These are phyloP conservation scores for Chaetodon trifascialis DNA, from an alignment of 2,113 vertebrate genomes.

Conservation along the genomic window DNA sequence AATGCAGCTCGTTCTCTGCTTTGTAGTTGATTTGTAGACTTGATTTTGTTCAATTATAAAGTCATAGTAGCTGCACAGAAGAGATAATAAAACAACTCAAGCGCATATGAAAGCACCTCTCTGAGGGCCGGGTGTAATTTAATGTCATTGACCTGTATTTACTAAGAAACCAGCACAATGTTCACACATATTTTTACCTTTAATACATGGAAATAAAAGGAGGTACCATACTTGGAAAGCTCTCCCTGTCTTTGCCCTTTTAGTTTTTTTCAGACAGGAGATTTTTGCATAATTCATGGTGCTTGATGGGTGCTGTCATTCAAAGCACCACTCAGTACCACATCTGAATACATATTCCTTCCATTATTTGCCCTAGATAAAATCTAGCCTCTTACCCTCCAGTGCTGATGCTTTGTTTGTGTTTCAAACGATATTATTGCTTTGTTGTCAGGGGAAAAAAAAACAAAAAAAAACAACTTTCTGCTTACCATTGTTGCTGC, in stretches of 20 bases:
- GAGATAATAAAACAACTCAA: slow-evolving; percentile 17
- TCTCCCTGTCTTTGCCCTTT: slow-evolving; percentile 52
- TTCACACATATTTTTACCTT: not conserved
- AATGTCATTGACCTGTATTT: slow-evolving; percentile 12
- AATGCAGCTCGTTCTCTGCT: not conserved
- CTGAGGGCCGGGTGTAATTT: not conserved
- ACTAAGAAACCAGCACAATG: not conserved
- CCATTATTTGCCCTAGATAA: slow-evolving; percentile 15
- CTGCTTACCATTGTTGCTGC: slow-evolving; percentile 85
- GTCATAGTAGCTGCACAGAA: not conserved
- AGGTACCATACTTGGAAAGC: slow-evolving; percentile 11
- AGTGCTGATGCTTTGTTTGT: not conserved
- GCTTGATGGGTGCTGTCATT: slow-evolving; percentile 34
- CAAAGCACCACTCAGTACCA: slow-evolving; percentile 20
- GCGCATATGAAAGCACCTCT: not conserved
- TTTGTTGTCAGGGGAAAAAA: slow-evolving; percentile 7
- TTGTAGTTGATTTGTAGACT: not conserved
- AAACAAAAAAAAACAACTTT: too few species aligned
- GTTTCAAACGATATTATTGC: not conserved
- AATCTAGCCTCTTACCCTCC: slow-evolving; percentile 12
- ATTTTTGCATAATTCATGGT: slow-evolving; percentile 56
- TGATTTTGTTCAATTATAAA: slow-evolving; percentile 11
- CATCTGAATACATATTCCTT: slow-evolving; percentile 40
- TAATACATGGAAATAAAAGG: not conserved
- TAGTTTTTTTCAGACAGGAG: slow-evolving; percentile 26